These are phyloP conservation scores for Pseudomugil gertrudae DNA, from an alignment of 2,797 vertebrate genomes.

Conservation along the genomic window DNA sequence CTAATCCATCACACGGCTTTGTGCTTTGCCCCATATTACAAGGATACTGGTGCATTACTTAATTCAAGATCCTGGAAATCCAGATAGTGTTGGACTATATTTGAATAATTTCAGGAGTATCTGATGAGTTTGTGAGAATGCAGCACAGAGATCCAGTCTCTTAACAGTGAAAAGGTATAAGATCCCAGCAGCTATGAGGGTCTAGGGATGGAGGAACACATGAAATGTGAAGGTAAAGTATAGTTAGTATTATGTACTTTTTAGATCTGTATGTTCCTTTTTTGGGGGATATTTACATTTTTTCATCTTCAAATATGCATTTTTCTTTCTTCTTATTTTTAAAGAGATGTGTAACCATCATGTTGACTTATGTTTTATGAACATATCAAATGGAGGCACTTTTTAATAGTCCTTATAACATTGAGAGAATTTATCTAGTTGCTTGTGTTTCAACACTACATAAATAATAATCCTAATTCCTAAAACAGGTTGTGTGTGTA, in stretches of 20 bases:
- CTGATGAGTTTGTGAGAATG: background rate
- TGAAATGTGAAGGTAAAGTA: no score
- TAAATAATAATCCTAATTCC: background rate
- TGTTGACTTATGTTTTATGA: no score
- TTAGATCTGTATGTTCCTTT: no score
- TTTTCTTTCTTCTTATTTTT: no score
- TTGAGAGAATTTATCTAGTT: background rate
- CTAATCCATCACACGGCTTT: background rate
- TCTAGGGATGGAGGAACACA: background rate
- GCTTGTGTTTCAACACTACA: background rate
- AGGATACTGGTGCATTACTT: background rate
- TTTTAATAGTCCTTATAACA: background rate
- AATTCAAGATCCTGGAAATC: no score
- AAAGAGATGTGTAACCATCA: no score
- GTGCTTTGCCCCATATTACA: background rate
- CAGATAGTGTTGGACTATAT: background rate
- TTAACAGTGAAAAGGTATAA: background rate
- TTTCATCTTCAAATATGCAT: no score
- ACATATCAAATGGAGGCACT: background rate
- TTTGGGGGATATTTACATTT: no score
- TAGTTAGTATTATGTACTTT: no score
- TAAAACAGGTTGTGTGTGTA: background rate
- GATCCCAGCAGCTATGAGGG: background rate
- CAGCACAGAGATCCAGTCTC: background rate
- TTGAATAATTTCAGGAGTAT: background rate